Base-by-base conservation (phyloP, 2,113 vertebrate species). In the Pionites leucogaster region DNA sequence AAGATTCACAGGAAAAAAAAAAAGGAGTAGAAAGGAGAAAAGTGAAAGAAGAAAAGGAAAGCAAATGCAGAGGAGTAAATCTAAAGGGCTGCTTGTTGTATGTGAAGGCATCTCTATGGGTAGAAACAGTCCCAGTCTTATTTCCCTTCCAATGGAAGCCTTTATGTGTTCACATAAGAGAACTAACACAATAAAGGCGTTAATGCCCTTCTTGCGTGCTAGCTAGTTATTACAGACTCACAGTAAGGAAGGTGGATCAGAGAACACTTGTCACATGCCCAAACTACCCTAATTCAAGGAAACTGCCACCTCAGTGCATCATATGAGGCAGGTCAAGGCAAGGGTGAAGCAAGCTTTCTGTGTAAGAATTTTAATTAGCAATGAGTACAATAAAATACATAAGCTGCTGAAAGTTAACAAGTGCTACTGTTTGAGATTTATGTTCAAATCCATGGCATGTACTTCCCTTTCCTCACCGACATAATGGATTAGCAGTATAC, bases 311-410 rank as follows among this genome's bases (percentile, higher is more conserved):
- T 94, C 92, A 87, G 83, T 90, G 90, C 90, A 93, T 94, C 96
- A 97, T 97, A 96, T 96, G 96, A 95, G 95, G 93, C 77, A 94
- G 96, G 95, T 97, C 96, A 97, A 96, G 74, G 88, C 83, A 87
- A 89, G 94, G 91, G 95, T 91, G 92, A 96, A 95, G 68, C 85
- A 95, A 93, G 86, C 93, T 97, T 95, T 97, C 91, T n/a, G 19
- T 89, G 76, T 96, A 97, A 97, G 96, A 98, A 97, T 98, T 98
- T 98, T 98, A 98, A 98, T 98, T 96, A 98, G 95, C 95, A 93
- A 94, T 96, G 82, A 98, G 85, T 88, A 94, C 89, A 97, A 93
- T 68, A 96, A 97, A 97, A 97, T 90, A 63, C 82, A 95, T 97
- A 97, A 98, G 91, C 96, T 95, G 87, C 95, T 97, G 64, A 96